Evolutionary conservation across 2,113 vertebrate genomes (phyloP), one percentile per base, ranked within the genome.

Genomic region (Apteryx owenii): DNA sequence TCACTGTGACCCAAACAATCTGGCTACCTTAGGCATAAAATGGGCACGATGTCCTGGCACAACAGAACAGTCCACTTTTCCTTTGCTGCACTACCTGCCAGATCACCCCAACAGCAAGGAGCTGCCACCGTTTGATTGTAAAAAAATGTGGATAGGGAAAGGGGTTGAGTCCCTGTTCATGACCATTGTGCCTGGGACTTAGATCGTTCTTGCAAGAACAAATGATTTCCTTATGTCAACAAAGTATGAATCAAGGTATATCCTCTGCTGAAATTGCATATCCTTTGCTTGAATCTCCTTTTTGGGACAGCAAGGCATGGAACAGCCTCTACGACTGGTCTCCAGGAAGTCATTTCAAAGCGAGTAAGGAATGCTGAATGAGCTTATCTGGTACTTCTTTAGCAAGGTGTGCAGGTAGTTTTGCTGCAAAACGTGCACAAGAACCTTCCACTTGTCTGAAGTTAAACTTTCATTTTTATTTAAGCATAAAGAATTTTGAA

Each of bases 331-430:
- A 18, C 60, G 89, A 81, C 54, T 33, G 25, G 2, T 70, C 72
- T 81, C 46, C 31, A 66, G 84, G 50, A 78, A 90, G 81, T 65
- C 33, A 58, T 87, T 93, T 94, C 65, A 75, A 87, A 58, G 28
- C 23, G 29, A 89, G 18, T 40, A 36, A 60, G 78, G 56, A 95
- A 66, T 4, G 90, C 81, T 91, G 95, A 81, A 48, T 4, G 44
- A 92, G 95, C 46, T 94, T 44, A 84, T 86, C 87, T 18, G 36
- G 84, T 44, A 91, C 92, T 94, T 77, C 89, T 91, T 73, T 53
- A 81, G 87, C 69, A 77, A 77, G 60, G 54, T 23, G 3, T 25
- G 60, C 77, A 61, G 50, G 64, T 82, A 81, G 72, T 73, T 84
- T 26, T 84, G 54, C 72, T 95, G 81, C 58, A 81, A 94, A 80